Percentiles rank a stretch among this genome's conserved stretches.
Conservation (phyloP, 2,797 vertebrate genomes). For the Enteromius afrohamiltoni region DNA sequence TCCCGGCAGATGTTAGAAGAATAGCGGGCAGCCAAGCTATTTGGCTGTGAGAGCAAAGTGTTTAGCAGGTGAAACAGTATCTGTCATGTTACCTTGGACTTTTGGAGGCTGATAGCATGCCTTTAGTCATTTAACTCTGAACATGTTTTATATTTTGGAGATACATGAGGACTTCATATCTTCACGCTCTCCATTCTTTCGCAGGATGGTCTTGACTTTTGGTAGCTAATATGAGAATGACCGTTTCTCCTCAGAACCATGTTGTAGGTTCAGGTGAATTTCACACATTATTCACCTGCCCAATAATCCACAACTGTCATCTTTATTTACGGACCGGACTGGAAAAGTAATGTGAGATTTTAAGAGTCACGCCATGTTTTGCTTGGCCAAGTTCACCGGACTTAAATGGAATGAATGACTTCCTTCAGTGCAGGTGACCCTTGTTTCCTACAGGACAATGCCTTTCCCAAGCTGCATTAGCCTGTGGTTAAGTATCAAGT, state of each 20-base stretch:
- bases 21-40: slow-evolving; percentile 31
- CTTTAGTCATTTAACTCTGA: slow-evolving; percentile 22
- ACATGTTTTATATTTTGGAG: slow-evolving; percentile 25
- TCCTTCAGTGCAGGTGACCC: slow-evolving; percentile 67
- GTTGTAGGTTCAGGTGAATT: slow-evolving; percentile 14
- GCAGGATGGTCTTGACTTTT: background rate
- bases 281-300: slow-evolving; percentile 44
- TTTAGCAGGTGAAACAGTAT: slow-evolving; percentile 61
- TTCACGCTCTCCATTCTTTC: slow-evolving; percentile 9
- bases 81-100: slow-evolving; percentile 46
- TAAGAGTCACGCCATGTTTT: slow-evolving; percentile 67
- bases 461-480: slow-evolving; percentile 61
- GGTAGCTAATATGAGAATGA: background rate
- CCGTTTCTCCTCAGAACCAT: background rate
- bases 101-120: slow-evolving; percentile 26
- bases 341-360: slow-evolving; percentile 66
- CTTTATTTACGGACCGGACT: slow-evolving; percentile 63
- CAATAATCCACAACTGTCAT: slow-evolving; percentile 61
- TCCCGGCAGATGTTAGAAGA: slow-evolving; percentile 52
- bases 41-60: slow-evolving; percentile 41
- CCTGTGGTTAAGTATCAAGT: slow-evolving; percentile 61
- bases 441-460: slow-evolving; percentile 64
- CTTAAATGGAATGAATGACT: slow-evolving; percentile 69
- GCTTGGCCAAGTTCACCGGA: slow-evolving; percentile 72
- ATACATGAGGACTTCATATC: background rate